These are phyloP conservation scores for Drosophila recens DNA, from an alignment of 2,888 invertebrate genomes.

Conservation along the genomic window DNA sequence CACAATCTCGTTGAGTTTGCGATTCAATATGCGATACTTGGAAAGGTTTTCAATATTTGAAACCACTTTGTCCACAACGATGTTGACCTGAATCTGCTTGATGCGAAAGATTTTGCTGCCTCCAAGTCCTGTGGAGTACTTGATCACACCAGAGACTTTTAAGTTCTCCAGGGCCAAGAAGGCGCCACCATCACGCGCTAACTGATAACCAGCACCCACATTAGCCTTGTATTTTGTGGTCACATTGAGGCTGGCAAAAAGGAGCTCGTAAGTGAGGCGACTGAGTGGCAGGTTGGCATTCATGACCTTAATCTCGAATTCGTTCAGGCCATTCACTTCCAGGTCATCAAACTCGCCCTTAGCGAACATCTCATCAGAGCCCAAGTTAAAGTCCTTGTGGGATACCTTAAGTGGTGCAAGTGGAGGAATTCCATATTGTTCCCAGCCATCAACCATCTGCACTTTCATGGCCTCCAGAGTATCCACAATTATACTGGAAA, in stretches of 20 bases:
- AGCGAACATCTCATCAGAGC: conserved; percentile 40
- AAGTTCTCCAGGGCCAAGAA: conserved; percentile 72
- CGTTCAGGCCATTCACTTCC: conserved; percentile 70
- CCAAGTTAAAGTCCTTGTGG: conserved; percentile 61
- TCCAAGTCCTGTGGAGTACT: conserved; percentile 66
- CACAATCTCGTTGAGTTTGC: conserved; percentile 77
- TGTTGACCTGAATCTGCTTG: conserved; percentile 65
- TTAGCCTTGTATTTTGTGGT: conserved; percentile 71
- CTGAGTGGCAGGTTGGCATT: conserved; percentile 53
- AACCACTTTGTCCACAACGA: conserved; percentile 68
- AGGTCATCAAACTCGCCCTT: conserved; percentile 63
- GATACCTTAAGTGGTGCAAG: conserved; percentile 67
- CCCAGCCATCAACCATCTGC: conserved; percentile 75
- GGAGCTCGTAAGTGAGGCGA: conserved; percentile 64
- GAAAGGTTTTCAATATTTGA: conserved; percentile 79
- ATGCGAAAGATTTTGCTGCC: conserved; percentile 52
- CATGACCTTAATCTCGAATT: conserved; percentile 68
- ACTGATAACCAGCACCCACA: conserved; percentile 43
- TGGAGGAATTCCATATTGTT: conserved; percentile 73
- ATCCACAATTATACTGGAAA: conserved; percentile 59
- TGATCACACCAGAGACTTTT: conserved; percentile 59
- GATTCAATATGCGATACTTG: conserved; percentile 70
- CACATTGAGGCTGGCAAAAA: conserved; percentile 65
- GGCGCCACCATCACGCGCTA: conserved; percentile 72
- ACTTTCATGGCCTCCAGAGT: conserved; percentile 57